Conservation (phyloP, 2,113 vertebrate genomes). For the Heteronetta atricapilla region DNA sequence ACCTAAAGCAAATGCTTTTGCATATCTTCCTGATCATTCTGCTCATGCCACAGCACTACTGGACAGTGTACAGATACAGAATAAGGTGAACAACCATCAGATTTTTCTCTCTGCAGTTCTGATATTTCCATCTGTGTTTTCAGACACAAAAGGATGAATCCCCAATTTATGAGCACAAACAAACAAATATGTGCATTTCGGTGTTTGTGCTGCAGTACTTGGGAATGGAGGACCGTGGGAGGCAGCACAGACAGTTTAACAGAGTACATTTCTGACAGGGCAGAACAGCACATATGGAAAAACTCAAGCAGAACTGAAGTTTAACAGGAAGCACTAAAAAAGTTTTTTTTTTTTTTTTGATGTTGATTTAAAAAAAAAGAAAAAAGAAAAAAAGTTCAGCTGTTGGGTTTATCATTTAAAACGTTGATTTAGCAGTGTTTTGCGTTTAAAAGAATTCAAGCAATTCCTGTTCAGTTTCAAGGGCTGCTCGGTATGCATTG, state of each 20-base stretch:
- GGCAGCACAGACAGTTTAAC: neutral
- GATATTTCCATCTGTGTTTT: neutral
- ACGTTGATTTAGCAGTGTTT: neutral
- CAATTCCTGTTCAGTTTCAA: neutral
- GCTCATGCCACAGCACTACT: neutral
- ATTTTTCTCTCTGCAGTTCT: neutral
- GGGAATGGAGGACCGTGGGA: neutral
- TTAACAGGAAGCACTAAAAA: neutral
- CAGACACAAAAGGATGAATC: neutral
- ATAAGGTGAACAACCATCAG: neutral
- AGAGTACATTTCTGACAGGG: neutral
- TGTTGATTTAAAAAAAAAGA: neutral
- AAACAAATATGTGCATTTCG: neutral
- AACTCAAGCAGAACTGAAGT: neutral
- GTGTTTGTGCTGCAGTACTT: neutral
- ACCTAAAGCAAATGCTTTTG: neutral
- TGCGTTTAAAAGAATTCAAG: neutral
- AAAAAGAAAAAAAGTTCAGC: neutral
- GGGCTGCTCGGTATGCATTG: accelerated
- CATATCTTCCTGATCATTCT: neutral
- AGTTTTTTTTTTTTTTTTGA: neutral
- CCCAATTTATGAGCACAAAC: neutral
- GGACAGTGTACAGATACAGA: neutral
- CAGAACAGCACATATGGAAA: neutral
- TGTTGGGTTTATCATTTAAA: neutral